Evolutionary conservation across 2,888 invertebrate species (phyloP), one percentile per base, ranked within the genome.

Genomic region (Perdita meconis): DNA sequence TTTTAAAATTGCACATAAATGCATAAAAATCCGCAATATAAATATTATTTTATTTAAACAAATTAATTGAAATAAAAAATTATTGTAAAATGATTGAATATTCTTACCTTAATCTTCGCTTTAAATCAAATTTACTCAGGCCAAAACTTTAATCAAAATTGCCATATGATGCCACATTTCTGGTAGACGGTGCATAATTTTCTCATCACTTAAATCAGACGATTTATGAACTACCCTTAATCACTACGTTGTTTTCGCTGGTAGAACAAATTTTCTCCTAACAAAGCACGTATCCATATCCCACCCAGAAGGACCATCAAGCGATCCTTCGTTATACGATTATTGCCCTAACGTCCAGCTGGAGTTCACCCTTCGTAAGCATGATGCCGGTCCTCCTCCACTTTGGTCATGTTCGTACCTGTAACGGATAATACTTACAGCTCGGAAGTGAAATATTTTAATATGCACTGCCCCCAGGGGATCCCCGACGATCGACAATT

Each of bases 301-400:
- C 77, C 61, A 79, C 79, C 83, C 89, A 84, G 84, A 90, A 90
- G 89, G 90, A 89, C 90, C 90, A 88, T 91, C 87, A 83, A 83
- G 87, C 84, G 88, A 87, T 89, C 88, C 89, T 90, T 89, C 88
- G 89, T 91, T 92, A 90, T 90, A 91, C 88, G 91, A 90, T 92
- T 92, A 92, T 91, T 91, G 88, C 90, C 86, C 83, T 89, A 88
- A 89, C 88, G 87, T 84, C 83, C 86, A 78, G 84, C 81, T 80
- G 83, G 79, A 85, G 82, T 81, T 73, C 19, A 77, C 74, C 82
- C 81, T 79, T 71, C 68, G 73, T 74, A 83, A 78, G 78, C 74
- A 61, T 47, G 22, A 50, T 42, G 51, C 34, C 66, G 56, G 56
- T 53, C 50, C 74, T 56, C 65, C 70, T 34, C 61, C 34, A 10